Conservation (phyloP, 2,113 vertebrate genomes). For the Gavialis gangeticus region DNA sequence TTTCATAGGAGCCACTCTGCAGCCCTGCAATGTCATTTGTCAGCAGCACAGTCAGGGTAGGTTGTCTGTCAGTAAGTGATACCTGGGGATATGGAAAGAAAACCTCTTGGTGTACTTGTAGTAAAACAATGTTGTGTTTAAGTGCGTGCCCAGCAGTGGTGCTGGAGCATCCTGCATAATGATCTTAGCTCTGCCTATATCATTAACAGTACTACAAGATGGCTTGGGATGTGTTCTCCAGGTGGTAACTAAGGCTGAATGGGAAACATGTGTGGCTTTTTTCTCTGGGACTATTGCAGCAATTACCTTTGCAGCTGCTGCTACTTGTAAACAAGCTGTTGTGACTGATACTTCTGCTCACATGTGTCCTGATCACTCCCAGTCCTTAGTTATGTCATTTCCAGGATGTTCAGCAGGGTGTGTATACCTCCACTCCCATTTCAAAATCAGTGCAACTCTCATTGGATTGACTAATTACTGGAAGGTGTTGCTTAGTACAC, state of each 20-base stretch:
- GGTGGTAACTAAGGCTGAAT: neutral
- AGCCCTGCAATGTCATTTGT: accelerated
- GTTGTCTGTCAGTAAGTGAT: neutral
- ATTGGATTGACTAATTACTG: slow-evolving; percentile 63
- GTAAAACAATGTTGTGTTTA: neutral
- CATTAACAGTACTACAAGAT: neutral
- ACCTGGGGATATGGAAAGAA: neutral
- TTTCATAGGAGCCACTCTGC: neutral
- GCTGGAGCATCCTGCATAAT: neutral
- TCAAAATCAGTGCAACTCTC: slow-evolving; percentile 69
- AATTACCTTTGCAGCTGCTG: slow-evolving; percentile 46
- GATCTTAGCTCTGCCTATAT: neutral
- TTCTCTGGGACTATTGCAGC: neutral
- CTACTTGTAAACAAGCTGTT: slow-evolving; percentile 70
- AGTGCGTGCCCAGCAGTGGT: neutral
- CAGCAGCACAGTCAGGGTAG: neutral
- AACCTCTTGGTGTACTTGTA: neutral
- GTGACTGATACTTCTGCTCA: slow-evolving; percentile 60
- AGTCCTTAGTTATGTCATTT: slow-evolving; percentile 66
- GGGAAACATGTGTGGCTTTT: neutral
- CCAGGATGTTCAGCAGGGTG: slow-evolving; percentile 64
- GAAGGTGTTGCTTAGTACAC: slow-evolving; percentile 60
- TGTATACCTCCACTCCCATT: slow-evolving; percentile 68
- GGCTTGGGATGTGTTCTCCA: neutral
- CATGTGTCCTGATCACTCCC: slow-evolving; percentile 62